Evolutionary conservation across 2,888 invertebrate genomes (phyloP).

Genomic region (Melipona bicolor): DNA sequence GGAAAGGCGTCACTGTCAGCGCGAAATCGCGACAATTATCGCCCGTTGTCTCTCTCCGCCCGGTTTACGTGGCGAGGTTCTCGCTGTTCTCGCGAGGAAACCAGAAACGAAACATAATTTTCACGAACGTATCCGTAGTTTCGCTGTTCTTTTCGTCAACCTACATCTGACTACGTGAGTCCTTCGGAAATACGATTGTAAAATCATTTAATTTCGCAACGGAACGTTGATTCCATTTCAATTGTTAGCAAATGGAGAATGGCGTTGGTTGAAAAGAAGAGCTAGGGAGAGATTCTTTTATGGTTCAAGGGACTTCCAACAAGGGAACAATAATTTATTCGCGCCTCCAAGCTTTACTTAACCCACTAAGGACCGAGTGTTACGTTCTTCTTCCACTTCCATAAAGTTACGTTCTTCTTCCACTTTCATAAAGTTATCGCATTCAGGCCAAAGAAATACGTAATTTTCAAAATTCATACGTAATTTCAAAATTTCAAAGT

Average conservation of each 20-base stretch:
- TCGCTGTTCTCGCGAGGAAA: slow-evolving; percentile 33
- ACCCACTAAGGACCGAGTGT: no score
- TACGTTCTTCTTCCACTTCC: no score
- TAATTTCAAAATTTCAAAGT: no score
- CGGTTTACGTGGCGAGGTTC: slow-evolving; percentile 54
- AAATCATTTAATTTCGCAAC: not conserved
- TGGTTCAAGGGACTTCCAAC: not conserved
- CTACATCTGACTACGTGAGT: not conserved
- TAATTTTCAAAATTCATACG: no score
- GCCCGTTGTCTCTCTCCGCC: slow-evolving; percentile 43
- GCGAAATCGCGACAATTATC: slow-evolving; percentile 66
- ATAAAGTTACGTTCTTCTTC: no score
- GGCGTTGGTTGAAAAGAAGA: not conserved
- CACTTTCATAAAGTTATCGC: no score
- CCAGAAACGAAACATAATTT: slow-evolving; percentile 13
- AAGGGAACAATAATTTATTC: not conserved
- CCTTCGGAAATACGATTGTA: not conserved
- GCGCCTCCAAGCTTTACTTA: not conserved
- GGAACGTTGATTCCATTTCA: no score
- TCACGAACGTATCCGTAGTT: not conserved
- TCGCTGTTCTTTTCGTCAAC: not conserved
- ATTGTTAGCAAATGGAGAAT: no score
- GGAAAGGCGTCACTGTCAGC: slow-evolving; percentile 67
- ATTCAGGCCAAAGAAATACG: no score
- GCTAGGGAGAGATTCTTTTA: not conserved